phyloP scores from a whole-genome alignment of 2,113 vertebrate species.

The Sceloporus undulatus region DNA sequence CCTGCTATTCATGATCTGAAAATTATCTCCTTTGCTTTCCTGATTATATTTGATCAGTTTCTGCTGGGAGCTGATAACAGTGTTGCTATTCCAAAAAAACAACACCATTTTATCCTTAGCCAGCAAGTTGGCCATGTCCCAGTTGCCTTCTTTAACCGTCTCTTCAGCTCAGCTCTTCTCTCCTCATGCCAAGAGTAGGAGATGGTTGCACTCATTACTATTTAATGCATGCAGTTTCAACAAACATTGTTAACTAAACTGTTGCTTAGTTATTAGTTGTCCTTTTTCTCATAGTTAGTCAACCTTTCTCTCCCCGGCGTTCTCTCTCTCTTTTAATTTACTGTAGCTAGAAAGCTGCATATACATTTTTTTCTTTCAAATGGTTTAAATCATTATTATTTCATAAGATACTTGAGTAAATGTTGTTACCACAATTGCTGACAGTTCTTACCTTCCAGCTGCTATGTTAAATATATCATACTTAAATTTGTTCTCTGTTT shows the following conservation, averaged over 20 bases:
- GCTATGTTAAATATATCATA: conserved; percentile 48
- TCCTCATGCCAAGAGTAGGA: conserved; percentile 64
- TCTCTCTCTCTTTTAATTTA: conserved; percentile 38
- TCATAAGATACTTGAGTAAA: conserved; percentile 61
- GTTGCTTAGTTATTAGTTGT: conserved; percentile 55
- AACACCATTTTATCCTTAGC: conserved; percentile 60
- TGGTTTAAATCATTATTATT: conserved; percentile 65
- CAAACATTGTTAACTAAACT: conserved; percentile 72
- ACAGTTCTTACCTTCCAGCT: conserved; percentile 53
- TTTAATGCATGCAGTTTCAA: conserved; percentile 67
- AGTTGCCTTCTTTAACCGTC: conserved; percentile 50
- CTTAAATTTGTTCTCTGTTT: neutral
- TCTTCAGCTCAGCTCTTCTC: conserved; percentile 69
- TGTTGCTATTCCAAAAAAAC: conserved; percentile 49
- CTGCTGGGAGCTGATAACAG: conserved; percentile 30
- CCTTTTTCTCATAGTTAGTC: conserved; percentile 45
- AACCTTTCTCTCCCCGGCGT: conserved; percentile 29
- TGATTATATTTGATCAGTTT: conserved; percentile 28
- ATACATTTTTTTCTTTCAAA: conserved; percentile 49
- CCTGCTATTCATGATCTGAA: conserved; percentile 4
- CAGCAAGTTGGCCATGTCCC: conserved; percentile 38
- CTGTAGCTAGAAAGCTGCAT: conserved; percentile 54
- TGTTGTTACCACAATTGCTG: conserved; percentile 57
- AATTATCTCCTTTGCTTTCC: conserved; percentile 29
- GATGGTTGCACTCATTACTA: conserved; percentile 66